These are phyloP conservation scores for Spinibarbus caldwelli DNA, from an alignment of 2,797 vertebrate genomes.

Conservation along the genomic window DNA sequence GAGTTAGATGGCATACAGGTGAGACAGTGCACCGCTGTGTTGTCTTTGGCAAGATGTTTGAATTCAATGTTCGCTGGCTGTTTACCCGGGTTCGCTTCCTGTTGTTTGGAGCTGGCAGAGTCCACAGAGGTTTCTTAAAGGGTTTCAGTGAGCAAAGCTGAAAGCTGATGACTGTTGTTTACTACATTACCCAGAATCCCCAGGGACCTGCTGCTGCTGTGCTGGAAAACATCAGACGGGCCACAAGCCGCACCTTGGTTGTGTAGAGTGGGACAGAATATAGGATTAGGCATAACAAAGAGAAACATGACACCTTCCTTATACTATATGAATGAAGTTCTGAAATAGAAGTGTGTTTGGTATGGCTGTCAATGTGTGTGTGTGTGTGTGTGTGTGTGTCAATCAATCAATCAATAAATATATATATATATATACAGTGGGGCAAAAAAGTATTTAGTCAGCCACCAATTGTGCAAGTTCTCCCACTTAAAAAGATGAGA, in stretches of 20 bases:
- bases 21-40: neutral
- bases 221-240: conserved; percentile 73
- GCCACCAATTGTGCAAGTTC: no score
- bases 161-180: conserved; percentile 74
- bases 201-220: conserved; percentile 60
- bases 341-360: neutral
- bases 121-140: conserved; percentile 67
- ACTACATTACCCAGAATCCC: conserved; percentile 69
- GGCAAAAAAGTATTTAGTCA: no score
- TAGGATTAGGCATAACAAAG: neutral
- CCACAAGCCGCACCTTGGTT: conserved; percentile 28
- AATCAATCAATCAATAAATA: no score
- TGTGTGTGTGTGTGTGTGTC: no score
- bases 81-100: conserved; percentile 65
- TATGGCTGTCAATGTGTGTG: no score
- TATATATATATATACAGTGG: no score
- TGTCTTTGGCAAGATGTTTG: conserved; percentile 60
- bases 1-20: neutral
- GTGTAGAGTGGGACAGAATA: neutral
- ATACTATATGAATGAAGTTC: neutral
- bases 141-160: conserved; percentile 56
- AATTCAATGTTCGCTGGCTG: conserved; percentile 58
- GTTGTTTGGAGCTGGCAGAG: conserved; percentile 57
- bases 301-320: neutral
- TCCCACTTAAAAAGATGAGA: no score